Conservation (phyloP, 1,140 invertebrate genomes). For the Leucophenga varia region DNA sequence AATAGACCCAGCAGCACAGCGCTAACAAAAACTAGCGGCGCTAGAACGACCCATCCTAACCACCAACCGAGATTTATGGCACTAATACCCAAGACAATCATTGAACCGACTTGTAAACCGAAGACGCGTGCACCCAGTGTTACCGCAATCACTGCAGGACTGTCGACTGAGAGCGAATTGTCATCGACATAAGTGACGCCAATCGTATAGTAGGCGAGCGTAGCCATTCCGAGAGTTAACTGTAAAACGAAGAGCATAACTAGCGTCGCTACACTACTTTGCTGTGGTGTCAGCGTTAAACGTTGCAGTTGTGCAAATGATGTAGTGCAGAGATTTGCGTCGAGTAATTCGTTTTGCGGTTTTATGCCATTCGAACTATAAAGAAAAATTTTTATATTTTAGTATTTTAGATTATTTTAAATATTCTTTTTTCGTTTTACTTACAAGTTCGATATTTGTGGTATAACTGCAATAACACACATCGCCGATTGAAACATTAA, state of each 20-base stretch:
- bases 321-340: constrained; percentile 35
- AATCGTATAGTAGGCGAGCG: constrained; percentile 64
- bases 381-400: not conserved
- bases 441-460: constrained; percentile 58
- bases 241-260: constrained; percentile 63
- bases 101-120: constrained; percentile 50
- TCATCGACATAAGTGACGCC: constrained; percentile 71
- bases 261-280: constrained; percentile 51
- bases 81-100: constrained; percentile 43
- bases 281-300: constrained; percentile 25
- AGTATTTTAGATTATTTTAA: not conserved
- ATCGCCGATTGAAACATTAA: constrained; percentile 61
- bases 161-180: constrained; percentile 63
- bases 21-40: constrained; percentile 59
- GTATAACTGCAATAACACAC: constrained; percentile 62
- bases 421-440: constrained; percentile 9
- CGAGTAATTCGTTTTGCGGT: constrained; percentile 23
- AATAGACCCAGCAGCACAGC: constrained; percentile 62
- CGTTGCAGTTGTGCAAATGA: constrained; percentile 43
- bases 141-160: constrained; percentile 53
- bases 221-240: constrained; percentile 62
- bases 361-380: constrained; percentile 28
- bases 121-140: constrained; percentile 40
- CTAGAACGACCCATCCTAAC: constrained; percentile 66
- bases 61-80: constrained; percentile 48